Conservation (phyloP, 2,888 invertebrate species). For the Himalopsyche tibetana region DNA sequence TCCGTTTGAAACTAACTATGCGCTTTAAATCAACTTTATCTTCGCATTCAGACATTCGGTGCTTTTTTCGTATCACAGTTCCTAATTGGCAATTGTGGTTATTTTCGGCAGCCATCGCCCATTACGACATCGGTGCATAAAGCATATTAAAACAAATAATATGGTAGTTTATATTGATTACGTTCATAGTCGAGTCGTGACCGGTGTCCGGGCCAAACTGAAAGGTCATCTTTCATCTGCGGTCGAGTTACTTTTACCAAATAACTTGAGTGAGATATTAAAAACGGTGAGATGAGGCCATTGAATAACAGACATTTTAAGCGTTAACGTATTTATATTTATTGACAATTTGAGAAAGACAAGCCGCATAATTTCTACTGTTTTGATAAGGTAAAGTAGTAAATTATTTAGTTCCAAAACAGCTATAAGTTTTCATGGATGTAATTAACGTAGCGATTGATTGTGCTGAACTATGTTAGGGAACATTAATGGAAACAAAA, state of each 20-base stretch:
- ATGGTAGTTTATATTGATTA: conserved; percentile 26
- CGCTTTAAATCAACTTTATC: not conserved
- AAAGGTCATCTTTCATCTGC: conserved; percentile 36
- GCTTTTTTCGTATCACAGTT: not conserved
- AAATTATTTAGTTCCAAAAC: too few species aligned
- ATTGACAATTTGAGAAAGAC: too few species aligned
- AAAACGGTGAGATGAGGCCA: too few species aligned
- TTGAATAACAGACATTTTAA: too few species aligned
- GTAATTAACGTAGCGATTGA: too few species aligned
- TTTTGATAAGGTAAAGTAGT: too few species aligned
- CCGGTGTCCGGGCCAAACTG: conserved; percentile 10
- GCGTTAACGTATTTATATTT: too few species aligned
- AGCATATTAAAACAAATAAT: conserved; percentile 27
- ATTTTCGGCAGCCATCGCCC: conserved; percentile 3
- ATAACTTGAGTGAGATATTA: conserved; percentile 3
- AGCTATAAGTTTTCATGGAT: too few species aligned
- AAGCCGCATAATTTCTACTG: too few species aligned
- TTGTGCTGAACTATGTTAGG: too few species aligned
- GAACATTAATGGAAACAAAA: too few species aligned
- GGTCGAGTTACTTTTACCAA: conserved; percentile 27
- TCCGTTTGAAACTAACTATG: too few species aligned
- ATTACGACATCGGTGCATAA: conserved; percentile 8
- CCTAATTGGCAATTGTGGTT: conserved; percentile 37
- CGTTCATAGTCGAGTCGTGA: conserved; percentile 14
- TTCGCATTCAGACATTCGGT: not conserved